Base-by-base conservation (phyloP, 2,888 invertebrate species). In the Ophioninae sp. region DNA sequence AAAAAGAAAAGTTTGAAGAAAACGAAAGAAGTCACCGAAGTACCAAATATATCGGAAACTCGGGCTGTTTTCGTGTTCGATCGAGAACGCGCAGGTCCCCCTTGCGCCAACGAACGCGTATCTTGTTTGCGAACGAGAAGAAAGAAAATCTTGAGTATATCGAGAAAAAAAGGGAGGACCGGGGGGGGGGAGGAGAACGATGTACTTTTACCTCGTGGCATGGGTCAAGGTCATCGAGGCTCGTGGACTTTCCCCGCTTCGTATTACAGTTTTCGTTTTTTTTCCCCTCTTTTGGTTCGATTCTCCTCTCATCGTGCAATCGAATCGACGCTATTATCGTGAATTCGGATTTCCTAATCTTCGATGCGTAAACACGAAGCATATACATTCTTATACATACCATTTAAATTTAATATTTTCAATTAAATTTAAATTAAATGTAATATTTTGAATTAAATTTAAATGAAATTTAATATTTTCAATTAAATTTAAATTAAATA, bases 141-240 rank as follows among this genome's bases (percentile, higher is more conserved):
- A 51, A 51, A 51, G 51, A 51, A 51, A 51, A 51, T 51, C 51
- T 51, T 13, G 51, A 51, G 51, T 51, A 17, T 51, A 51, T 51
- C 51, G 51, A 68, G 75, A 67, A 59, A 59, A 67, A 44, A 17
- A 65, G 61, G 23, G 37, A 20, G 68, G 7, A 30, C 30, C 39
- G 51, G 64, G 8, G 67, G 63, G 67, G 65, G 44, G 64, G 64
- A 37, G 68, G 63, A 22, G 65, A 20, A 22, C 63, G 63, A 51
- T 37, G 20, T 63, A 65, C 17, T 63, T 5, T 44, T 30, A 23
- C 20, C 9, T 61, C 9, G 6, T 6, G 22, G 9, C 41, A 77
- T 69, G 61, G 68, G 61, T 61, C 78, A 78, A 78, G 78, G 78
- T 71, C 78, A 63, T 76, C 41, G 41, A 64, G 63, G 68, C 69